Evolutionary conservation across 1,140 invertebrate species (phyloP), one percentile per base, ranked within the genome.

Genomic region (Oncopodura yosiiana): DNA sequence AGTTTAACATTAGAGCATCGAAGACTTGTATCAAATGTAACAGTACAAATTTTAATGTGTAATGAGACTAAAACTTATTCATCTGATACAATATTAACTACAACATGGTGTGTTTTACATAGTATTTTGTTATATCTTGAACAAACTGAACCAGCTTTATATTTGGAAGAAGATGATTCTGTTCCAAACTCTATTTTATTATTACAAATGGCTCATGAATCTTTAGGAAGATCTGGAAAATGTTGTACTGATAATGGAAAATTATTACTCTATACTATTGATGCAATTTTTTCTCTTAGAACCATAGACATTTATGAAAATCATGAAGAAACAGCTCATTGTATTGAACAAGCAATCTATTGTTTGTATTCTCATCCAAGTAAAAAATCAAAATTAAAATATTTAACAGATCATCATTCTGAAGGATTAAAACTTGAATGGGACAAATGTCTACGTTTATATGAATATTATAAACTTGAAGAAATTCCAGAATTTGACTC

Each of bases 311-410:
- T 53, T 36, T 62, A 53, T 34, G 26, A n/a, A 39, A 56, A 51
- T 19, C 52, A 54, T 44, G 62, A 65, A 38, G 54, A 71, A 67
- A 74, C 45, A 69, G 74, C 63, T 74, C 80, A 83, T 51, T 79
- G 84, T 49, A 72, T 93, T 53, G 89, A 94, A 64, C 90, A 95
- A 69, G 83, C 86, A 63, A 82, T 93, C 43, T 91, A 80, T 68
- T 95, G 91, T 69, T 71, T 95, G 2, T 94, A 87, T 69, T 81
- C 82, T 19, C 86, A 92, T 73, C 86, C 87, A 1, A 79, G 78
- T 56, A 89, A 83, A 69, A 85, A 82, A 66, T 80, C 74, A 2
- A 83, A 83, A 64, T 70, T 73, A 23, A 70, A 66, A 23, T 54
- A 88, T 70, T 71, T 94, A 3, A 77, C 80, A 43, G 87, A 93